Conservation (phyloP, 1,140 invertebrate species). For the Teleopsis dalmanni region DNA sequence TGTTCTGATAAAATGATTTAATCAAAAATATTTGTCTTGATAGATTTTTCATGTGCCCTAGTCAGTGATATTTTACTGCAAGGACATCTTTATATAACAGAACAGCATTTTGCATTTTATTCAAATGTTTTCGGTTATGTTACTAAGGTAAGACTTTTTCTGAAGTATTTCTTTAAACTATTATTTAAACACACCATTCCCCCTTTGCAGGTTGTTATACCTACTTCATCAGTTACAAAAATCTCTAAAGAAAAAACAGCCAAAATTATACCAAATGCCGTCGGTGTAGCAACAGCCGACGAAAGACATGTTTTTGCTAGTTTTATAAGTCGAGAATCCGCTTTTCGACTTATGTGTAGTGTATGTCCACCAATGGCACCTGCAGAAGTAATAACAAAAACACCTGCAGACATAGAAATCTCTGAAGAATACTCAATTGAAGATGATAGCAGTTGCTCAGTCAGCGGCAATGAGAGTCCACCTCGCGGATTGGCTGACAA, state of each 20-base stretch:
- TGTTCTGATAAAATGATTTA: too few species aligned
- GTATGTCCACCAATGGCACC: conserved; percentile 52
- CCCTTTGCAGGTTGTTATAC: conserved; percentile 64
- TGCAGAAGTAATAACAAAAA: conserved; percentile 22
- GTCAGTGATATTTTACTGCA: conserved; percentile 87
- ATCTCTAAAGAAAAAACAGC: conserved; percentile 89
- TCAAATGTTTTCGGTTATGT: conserved; percentile 91
- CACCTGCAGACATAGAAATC: conserved; percentile 22
- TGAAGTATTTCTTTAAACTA: background rate
- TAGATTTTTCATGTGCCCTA: conserved; percentile 87
- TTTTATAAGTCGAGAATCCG: conserved; percentile 77
- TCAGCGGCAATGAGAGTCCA: conserved; percentile 37
- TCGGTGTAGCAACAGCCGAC: conserved; percentile 73
- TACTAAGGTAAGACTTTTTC: conserved; percentile 60
- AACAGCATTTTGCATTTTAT: conserved; percentile 91
- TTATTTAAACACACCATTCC: background rate
- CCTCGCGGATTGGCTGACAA: conserved; percentile 11
- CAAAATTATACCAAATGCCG: conserved; percentile 82
- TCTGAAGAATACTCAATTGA: conserved; percentile 29
- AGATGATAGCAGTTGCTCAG: conserved; percentile 34
- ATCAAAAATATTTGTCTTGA: conserved; percentile 41
- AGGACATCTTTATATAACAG: conserved; percentile 85
- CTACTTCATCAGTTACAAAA: conserved; percentile 68
- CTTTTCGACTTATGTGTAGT: conserved; percentile 74
- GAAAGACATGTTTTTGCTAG: conserved; percentile 87